A percentile compares a stretch with the other conserved stretches of the same genome.
Evolutionary conservation across 2,113 vertebrate species (phyloP).

Genomic region (Sialia sialis): DNA sequence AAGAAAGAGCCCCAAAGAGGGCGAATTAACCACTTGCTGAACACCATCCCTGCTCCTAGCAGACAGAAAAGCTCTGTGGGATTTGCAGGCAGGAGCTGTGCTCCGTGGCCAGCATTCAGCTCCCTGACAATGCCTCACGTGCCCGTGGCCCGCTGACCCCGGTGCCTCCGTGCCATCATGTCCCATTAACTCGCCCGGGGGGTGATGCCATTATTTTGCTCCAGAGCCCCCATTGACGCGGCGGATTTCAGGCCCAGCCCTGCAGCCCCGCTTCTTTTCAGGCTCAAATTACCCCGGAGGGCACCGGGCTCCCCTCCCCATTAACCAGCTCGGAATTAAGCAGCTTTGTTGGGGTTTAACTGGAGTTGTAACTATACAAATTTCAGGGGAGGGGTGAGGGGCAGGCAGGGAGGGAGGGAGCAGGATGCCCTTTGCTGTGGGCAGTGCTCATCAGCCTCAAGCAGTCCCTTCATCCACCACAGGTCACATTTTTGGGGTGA

Average conservation of each 20-base stretch:
- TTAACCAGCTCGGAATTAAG: conserved; percentile 74
- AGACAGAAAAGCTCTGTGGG: not conserved
- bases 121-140: conserved; percentile 85
- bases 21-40: not conserved
- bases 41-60: not conserved
- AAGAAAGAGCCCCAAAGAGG: not conserved
- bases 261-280: conserved; percentile 75
- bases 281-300: conserved; percentile 74
- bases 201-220: conserved; percentile 90
- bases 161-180: conserved; percentile 83
- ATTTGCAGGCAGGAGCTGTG: conserved; percentile 27
- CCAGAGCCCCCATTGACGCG: conserved; percentile 79
- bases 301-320: conserved; percentile 73
- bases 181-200: conserved; percentile 82
- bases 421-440: not conserved
- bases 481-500: not conserved
- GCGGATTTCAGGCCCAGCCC: conserved; percentile 77
- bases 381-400: not conserved
- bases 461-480: not conserved
- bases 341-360: conserved; percentile 63
- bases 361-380: not conserved
- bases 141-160: conserved; percentile 80
- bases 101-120: conserved; percentile 80
- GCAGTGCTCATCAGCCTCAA: not conserved
- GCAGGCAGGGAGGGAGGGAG: not conserved